Evolutionary conservation across 1,140 invertebrate species (phyloP).

Genomic region (Drosophila sp.): DNA sequence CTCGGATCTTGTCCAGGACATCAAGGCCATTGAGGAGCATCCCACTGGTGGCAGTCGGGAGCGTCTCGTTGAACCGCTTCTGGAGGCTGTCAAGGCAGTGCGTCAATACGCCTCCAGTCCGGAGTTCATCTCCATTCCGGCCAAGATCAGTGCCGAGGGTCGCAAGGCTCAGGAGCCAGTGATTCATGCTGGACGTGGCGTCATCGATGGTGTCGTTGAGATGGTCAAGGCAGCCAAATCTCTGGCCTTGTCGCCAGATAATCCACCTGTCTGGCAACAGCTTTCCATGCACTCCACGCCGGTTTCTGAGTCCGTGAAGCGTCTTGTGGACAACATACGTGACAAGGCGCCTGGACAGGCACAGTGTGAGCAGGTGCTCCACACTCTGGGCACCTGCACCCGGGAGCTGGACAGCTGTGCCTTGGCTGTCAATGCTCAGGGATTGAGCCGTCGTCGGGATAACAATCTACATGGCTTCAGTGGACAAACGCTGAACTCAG

Average conservation of each 20-base stretch:
- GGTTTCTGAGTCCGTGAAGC: slow-evolving; percentile 98
- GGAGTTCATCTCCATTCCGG: slow-evolving; percentile 96
- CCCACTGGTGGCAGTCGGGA: slow-evolving; percentile 89
- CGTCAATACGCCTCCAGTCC: slow-evolving; percentile 96
- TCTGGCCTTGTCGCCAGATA: slow-evolving; percentile 94
- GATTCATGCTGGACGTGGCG: slow-evolving; percentile 91
- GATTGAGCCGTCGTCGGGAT: slow-evolving; percentile 89
- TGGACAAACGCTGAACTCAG: slow-evolving; percentile 91
- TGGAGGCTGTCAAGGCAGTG: slow-evolving; percentile 96
- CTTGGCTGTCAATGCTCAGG: slow-evolving; percentile 94
- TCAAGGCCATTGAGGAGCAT: slow-evolving; percentile 95
- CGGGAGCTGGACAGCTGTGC: slow-evolving; percentile 94
- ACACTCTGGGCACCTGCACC: slow-evolving; percentile 91
- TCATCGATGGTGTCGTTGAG: slow-evolving; percentile 85
- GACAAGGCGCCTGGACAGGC: slow-evolving; percentile 98
- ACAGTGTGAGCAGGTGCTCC: slow-evolving; percentile 95
- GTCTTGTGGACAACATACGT: slow-evolving; percentile 94
- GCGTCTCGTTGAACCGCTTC: slow-evolving; percentile 92
- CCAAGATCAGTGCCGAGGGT: slow-evolving; percentile 93
- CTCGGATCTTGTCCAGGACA: slow-evolving; percentile 96
- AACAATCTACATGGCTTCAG: slow-evolving; percentile 93
- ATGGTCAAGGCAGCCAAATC: slow-evolving; percentile 97
- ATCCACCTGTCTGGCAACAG: slow-evolving; percentile 96
- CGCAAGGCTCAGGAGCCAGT: slow-evolving; percentile 94
- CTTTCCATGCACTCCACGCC: slow-evolving; percentile 96